A percentile compares a stretch with the other conserved stretches of the same genome.
Evolutionary conservation across 2,797 vertebrate genomes (phyloP).

Genomic region (Phylloscopus collybita): DNA sequence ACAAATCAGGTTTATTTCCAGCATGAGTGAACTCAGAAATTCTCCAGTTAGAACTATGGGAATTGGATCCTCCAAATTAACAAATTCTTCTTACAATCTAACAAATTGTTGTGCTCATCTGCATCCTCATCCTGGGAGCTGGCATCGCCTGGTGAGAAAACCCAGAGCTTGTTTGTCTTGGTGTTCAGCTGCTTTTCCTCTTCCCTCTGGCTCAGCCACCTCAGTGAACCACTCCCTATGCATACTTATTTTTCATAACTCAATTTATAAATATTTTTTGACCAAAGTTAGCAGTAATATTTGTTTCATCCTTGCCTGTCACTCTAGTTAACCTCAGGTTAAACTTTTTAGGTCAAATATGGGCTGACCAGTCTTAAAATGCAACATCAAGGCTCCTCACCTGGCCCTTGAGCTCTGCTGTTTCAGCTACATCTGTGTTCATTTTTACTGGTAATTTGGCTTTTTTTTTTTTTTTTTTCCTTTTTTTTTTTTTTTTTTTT

Average conservation of each 20-base stretch:
- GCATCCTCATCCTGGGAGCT: not conserved
- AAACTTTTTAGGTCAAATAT: not conserved
- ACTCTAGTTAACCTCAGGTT: not conserved
- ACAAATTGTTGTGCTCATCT: not conserved
- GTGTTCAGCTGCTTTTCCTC: not conserved
- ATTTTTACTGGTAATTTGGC: not conserved
- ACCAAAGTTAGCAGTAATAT: not conserved
- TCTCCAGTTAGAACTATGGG: not conserved
- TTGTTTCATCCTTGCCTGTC: not conserved
- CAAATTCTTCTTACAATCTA: not conserved
- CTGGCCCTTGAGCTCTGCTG: not conserved
- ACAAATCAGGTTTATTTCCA: constrained; percentile 26
- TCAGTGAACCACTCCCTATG: not conserved
- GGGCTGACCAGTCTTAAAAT: not conserved
- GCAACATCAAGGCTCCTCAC: not conserved
- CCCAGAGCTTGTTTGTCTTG: not conserved
- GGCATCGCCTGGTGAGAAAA: not conserved
- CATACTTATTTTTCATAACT: not conserved
- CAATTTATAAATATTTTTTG: not conserved
- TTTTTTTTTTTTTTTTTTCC: not conserved
- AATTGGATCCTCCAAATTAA: not conserved
- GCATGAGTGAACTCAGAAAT: not conserved
- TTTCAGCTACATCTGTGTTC: not conserved
- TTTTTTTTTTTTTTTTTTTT: too few species aligned
- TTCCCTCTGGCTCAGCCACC: not conserved